phyloP scores from a whole-genome alignment of 2,113 vertebrate genomes.

The Caretta caretta region DNA sequence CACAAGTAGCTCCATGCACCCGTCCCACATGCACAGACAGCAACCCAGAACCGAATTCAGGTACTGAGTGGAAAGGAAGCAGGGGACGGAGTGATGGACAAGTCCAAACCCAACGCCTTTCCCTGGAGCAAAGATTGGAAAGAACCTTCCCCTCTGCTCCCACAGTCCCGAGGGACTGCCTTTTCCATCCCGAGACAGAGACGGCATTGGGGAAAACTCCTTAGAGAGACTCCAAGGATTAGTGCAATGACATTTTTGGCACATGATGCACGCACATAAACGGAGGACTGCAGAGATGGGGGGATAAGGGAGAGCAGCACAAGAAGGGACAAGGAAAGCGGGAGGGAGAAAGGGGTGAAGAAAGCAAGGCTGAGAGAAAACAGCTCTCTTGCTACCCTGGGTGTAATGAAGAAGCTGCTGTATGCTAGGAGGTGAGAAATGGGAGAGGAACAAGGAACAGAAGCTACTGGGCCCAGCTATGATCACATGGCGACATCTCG shows the following conservation, averaged over 20 bases:
- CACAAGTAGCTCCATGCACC: background rate
- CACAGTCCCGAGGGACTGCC: accelerated
- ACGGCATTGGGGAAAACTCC: constrained; percentile 49
- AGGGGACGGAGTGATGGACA: background rate
- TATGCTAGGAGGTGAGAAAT: accelerated
- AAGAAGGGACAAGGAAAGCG: accelerated
- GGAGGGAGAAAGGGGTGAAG: no score
- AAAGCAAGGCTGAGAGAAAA: background rate
- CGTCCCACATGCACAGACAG: background rate
- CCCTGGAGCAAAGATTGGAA: background rate
- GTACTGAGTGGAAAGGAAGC: background rate
- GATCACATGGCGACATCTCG: background rate
- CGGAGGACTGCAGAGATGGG: background rate
- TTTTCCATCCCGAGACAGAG: background rate
- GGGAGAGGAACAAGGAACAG: background rate
- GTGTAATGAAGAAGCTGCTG: background rate
- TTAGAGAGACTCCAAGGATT: constrained; percentile 25
- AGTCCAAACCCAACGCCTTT: background rate
- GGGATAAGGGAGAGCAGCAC: accelerated
- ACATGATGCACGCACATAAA: background rate
- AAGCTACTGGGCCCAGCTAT: background rate
- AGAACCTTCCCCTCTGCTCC: background rate
- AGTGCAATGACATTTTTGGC: constrained; percentile 3
- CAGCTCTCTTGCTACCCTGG: accelerated
- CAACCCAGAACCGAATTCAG: accelerated